Evolutionary conservation across 2,797 vertebrate species (phyloP).

Genomic region (Lacerta agilis): DNA sequence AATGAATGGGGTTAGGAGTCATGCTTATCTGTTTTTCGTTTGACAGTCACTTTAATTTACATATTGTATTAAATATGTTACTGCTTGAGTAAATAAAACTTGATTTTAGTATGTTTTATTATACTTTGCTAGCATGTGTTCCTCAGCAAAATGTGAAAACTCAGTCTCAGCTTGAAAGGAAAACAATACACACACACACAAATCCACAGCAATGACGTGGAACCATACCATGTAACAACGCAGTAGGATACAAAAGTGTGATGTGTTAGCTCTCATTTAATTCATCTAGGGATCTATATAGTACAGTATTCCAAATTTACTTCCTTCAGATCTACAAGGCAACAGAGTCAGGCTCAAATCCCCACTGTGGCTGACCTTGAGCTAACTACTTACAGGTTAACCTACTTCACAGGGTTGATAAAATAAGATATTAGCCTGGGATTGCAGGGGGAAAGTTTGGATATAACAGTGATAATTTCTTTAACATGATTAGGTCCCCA

Average conservation of each 20-base stretch:
- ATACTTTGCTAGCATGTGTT: neutral
- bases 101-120: neutral
- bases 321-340: neutral
- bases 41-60: slow-evolving; percentile 36
- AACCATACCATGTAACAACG: neutral
- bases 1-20: slow-evolving; percentile 45
- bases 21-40: neutral
- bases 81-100: neutral
- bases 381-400: neutral
- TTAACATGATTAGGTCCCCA: neutral
- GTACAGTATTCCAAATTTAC: neutral
- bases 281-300: neutral
- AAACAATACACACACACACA: neutral
- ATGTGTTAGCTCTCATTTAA: neutral
- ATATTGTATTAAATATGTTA: neutral
- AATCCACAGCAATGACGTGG: neutral
- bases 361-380: neutral
- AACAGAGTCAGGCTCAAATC: neutral
- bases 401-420: neutral
- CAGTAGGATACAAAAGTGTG: neutral
- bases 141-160: neutral
- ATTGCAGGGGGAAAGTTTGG: neutral
- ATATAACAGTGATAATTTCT: neutral
- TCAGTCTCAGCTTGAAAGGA: neutral
- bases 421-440: neutral